A percentile compares a stretch with the other conserved stretches of the same genome.
Evolutionary conservation across 1,140 invertebrate genomes (phyloP).

Genomic region (Harpegnathos saltator): DNA sequence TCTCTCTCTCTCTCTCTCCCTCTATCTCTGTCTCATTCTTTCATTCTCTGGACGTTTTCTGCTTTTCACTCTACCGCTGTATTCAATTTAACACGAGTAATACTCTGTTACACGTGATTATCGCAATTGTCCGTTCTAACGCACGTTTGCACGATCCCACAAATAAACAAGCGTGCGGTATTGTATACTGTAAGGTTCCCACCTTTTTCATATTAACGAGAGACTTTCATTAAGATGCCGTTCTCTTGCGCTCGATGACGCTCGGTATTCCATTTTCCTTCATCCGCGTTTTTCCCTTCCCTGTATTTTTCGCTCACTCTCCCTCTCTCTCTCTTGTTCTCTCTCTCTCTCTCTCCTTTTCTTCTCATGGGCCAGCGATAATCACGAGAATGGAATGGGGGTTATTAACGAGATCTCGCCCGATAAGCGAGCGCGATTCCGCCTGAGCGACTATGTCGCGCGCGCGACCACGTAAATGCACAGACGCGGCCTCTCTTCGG

Average conservation of each 20-base stretch:
- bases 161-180: not conserved
- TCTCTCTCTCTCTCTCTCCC: not conserved
- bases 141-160: not conserved
- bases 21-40: not conserved
- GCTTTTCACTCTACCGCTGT: not conserved
- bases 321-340: not conserved
- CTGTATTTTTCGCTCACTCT: not conserved
- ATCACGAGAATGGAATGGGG: conserved; percentile 65
- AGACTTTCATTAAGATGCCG: not conserved
- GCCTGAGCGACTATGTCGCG: conserved; percentile 67
- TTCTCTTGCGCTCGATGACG: not conserved
- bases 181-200: not conserved
- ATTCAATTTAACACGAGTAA: conserved; percentile 15
- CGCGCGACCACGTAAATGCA: conserved; percentile 53
- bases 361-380: conserved; percentile 42
- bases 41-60: conserved; percentile 7
- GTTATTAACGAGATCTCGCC: conserved; percentile 70
- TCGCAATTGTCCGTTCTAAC: not conserved
- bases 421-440: conserved; percentile 68
- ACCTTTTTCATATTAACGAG: not conserved
- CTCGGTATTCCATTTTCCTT: not conserved
- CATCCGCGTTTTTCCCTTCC: too few relatives aligned
- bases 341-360: not conserved
- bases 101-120: not conserved
- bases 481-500: conserved; percentile 2